phyloP scores from a whole-genome alignment of 2,113 vertebrate species.

The Rhinoderma darwinii region DNA sequence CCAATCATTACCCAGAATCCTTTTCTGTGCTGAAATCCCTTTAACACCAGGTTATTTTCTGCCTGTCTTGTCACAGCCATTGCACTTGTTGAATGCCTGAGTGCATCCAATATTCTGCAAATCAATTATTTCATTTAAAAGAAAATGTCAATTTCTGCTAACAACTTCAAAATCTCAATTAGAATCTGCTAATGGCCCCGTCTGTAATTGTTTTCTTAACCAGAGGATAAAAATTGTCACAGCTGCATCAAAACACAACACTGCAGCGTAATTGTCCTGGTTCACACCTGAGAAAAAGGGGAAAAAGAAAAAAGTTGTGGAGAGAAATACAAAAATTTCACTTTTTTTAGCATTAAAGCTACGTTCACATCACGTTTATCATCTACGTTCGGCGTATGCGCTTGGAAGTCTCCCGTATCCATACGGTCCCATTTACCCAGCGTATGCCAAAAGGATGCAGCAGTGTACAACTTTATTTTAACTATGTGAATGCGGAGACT shows the following conservation, averaged over 20 bases:
- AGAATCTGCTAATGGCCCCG: neutral
- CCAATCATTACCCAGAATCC: neutral
- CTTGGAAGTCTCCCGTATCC: too few species aligned
- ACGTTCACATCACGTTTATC: too few species aligned
- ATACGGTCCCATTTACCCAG: too few species aligned
- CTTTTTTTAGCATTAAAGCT: neutral
- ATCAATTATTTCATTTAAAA: constrained; percentile 28
- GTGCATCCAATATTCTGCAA: constrained; percentile 12
- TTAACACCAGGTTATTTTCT: neutral
- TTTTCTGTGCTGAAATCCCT: neutral
- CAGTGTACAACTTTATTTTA: too few species aligned
- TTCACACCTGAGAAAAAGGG: neutral
- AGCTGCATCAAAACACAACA: neutral
- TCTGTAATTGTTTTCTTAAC: constrained; percentile 17
- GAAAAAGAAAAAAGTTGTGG: neutral
- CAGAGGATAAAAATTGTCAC: constrained; percentile 19
- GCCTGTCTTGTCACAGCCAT: neutral
- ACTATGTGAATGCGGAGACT: too few species aligned
- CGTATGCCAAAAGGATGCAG: too few species aligned
- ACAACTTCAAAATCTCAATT: neutral
- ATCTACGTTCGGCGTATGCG: too few species aligned
- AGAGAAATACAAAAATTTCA: too few species aligned
- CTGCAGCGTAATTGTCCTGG: neutral
- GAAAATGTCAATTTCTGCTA: constrained; percentile 25
- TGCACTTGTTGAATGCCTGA: neutral